Evolutionary conservation across 2,888 invertebrate species (phyloP).

Genomic region (Desoria tigrina): DNA sequence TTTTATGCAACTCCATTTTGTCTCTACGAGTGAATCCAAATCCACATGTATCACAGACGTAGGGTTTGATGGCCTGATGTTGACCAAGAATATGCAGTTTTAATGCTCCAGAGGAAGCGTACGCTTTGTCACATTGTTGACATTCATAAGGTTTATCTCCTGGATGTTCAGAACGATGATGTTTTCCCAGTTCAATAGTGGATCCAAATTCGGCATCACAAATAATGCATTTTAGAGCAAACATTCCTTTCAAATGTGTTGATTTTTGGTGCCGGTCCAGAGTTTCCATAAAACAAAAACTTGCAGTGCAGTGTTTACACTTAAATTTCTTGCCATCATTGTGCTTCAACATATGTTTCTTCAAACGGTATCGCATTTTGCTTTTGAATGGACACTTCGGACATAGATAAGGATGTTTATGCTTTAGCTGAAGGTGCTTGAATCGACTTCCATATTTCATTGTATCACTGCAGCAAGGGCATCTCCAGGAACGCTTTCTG

Average conservation of each 20-base stretch:
- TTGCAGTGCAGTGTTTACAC: neutral
- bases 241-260: neutral
- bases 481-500: neutral
- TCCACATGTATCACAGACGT: neutral
- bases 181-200: neutral
- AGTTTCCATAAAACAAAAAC: neutral
- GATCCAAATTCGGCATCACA: neutral
- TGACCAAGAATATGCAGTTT: neutral
- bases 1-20: constrained; percentile 6
- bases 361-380: neutral
- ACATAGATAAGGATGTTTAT: neutral
- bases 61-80: neutral
- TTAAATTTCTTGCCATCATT: neutral
- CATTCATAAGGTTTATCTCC: neutral
- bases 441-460: constrained; percentile 8
- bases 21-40: constrained; percentile 2
- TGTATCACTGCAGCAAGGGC: neutral
- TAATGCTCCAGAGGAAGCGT: neutral
- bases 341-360: constrained; percentile 4
- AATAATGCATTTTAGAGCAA: neutral
- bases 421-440: neutral
- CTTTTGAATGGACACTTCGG: neutral
- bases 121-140: constrained; percentile 16
- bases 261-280: neutral
- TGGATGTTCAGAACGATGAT: neutral